Evolutionary conservation across 2,888 invertebrate genomes (phyloP), one percentile per base, ranked within the genome.

Genomic region (Andricus curvator): DNA sequence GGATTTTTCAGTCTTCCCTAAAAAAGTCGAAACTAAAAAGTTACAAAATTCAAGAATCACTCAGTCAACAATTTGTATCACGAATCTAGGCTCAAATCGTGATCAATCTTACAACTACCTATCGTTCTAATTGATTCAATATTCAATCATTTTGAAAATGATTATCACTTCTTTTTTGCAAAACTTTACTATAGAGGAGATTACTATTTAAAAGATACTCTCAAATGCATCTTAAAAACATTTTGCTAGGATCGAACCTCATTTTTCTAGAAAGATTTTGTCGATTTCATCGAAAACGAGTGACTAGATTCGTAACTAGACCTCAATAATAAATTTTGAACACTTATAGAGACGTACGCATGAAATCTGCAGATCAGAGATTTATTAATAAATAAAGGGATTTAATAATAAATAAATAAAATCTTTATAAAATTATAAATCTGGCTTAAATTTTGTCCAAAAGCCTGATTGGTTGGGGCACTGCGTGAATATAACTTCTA

Each of bases 11-110:
- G 8, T 37, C 37, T 37, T 8, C 8, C 37, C 37, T 37, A 37
- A 37, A 37, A 74, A 11, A 9, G 20, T 22, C 13, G 4, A 74
- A 56, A n/a, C 13, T 17, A 56, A 56, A 74, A 74, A 60, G 33
- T 37, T 74, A 51, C 20, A 37, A 74, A 74, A 51, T 74, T 56
- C 29, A 56, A 37, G 15, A 37, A 60, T 29, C 33, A 70, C 29
- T 37, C 56, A 74, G 56, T 74, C 74, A 33, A 60, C 29, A 74
- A 60, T 74, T 25, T 29, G n/a, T 74, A 74, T 60, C 37, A 60
- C 74, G 33, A 56, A 74, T 74, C 74, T 56, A n/a, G 60, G 33
- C 33, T 56, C 51, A 60, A 74, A 56, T 33, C 13, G 29, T 33
- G 33, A 74, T 56, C 4, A 51, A 20, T 33, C 51, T 56, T 74